Conservation (phyloP, 2,888 invertebrate species). For the Ophion ellenae region DNA sequence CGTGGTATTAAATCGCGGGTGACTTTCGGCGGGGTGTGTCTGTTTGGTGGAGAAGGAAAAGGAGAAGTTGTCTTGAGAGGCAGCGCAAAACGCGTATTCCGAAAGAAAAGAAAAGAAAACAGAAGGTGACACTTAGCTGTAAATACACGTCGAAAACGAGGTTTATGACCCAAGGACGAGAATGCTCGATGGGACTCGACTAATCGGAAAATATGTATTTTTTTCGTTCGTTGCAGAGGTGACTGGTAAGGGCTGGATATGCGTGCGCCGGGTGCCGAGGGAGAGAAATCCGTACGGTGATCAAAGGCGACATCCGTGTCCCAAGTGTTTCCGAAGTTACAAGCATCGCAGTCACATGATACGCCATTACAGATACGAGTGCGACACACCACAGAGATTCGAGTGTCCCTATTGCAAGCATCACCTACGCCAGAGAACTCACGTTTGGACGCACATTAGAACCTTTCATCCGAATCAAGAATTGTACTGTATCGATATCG, state of each 20-base stretch:
- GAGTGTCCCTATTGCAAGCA: constrained; percentile 82
- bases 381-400: constrained; percentile 82
- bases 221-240: constrained; percentile 62
- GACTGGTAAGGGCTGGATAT: constrained; percentile 52
- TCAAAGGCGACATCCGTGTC: constrained; percentile 83
- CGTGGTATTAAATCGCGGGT: background rate
- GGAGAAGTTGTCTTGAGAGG: background rate
- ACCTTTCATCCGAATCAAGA: constrained; percentile 77
- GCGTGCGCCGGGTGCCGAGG: constrained; percentile 47
- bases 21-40: background rate
- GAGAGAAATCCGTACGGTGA: constrained; percentile 46
- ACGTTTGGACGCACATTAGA: constrained; percentile 81
- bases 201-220: constrained; percentile 54
- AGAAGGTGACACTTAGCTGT: background rate
- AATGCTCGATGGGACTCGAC: constrained; percentile 42
- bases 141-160: constrained; percentile 12
- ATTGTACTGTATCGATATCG: constrained; percentile 80
- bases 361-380: constrained; percentile 85
- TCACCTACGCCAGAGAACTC: constrained; percentile 79
- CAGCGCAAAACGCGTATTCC: background rate
- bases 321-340: constrained; percentile 86
- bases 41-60: constrained; percentile 14
- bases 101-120: background rate
- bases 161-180: constrained; percentile 20
- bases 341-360: constrained; percentile 87